Percentiles rank a stretch among this genome's conserved stretches.
Evolutionary conservation across 2,888 invertebrate species (phyloP).

Genomic region (Drosophila emarginata): DNA sequence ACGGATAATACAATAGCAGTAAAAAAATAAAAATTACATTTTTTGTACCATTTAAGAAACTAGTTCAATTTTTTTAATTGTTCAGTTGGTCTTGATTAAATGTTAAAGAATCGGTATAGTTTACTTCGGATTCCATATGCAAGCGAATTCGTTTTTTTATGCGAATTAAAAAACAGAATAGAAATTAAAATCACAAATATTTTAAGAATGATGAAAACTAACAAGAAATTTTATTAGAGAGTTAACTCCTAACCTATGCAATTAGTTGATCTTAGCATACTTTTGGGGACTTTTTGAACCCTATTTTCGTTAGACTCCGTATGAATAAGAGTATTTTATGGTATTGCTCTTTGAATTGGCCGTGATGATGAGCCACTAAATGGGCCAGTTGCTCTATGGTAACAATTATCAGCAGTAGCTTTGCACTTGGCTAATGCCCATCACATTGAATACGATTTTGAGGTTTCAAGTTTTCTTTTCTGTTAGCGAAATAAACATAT

Average conservation of each 20-base stretch:
- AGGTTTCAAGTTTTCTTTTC: slow-evolving; percentile 44
- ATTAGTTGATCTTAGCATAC: background rate
- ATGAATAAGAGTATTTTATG: background rate
- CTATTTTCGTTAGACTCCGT: background rate
- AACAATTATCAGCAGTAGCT: slow-evolving; percentile 48
- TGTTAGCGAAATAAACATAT: slow-evolving; percentile 53
- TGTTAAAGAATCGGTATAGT: no score
- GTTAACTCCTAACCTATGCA: background rate
- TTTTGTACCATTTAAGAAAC: no score
- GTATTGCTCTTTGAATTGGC: slow-evolving; percentile 18
- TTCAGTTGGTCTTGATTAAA: no score
- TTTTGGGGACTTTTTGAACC: background rate
- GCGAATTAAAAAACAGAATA: no score
- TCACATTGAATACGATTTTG: slow-evolving; percentile 36
- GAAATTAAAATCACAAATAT: no score
- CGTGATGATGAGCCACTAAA: slow-evolving; percentile 30
- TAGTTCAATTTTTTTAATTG: no score
- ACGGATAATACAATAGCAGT: no score
- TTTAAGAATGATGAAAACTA: no score
- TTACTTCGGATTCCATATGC: no score
- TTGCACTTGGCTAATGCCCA: slow-evolving; percentile 4
- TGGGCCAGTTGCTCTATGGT: slow-evolving; percentile 33
- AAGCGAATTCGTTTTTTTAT: no score
- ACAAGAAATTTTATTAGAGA: background rate
- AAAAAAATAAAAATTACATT: no score